phyloP scores from a whole-genome alignment of 2,888 invertebrate species.

The Papilio protenor region DNA sequence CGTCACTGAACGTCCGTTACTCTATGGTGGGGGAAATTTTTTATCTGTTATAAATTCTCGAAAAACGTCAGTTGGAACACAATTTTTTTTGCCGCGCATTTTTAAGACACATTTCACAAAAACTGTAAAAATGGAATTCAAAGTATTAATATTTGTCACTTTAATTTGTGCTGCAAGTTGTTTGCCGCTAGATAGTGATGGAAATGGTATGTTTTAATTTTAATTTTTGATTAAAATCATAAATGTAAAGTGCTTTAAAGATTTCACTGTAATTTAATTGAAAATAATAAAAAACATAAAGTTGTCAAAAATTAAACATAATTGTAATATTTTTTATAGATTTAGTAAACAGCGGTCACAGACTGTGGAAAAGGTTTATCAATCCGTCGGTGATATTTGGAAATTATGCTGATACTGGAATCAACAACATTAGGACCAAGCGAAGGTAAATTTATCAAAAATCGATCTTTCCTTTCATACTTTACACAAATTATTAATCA shows the following conservation, averaged over 20 bases:
- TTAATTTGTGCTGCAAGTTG: conserved; percentile 53
- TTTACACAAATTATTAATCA: too few relatives aligned
- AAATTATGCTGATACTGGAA: conserved; percentile 50
- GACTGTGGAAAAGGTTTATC: conserved; percentile 64
- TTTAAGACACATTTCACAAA: not conserved
- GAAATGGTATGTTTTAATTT: conserved; percentile 50
- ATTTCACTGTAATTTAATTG: too few relatives aligned
- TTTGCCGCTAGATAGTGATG: conserved; percentile 56
- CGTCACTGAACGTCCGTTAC: conserved; percentile 51
- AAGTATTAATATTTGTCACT: conserved; percentile 54
- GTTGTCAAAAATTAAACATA: not conserved
- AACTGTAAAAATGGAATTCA: conserved; percentile 43
- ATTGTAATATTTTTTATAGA: conserved; percentile 35
- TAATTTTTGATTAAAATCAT: not conserved
- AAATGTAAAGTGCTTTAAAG: not conserved
- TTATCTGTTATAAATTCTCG: conserved; percentile 43
- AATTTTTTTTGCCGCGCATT: conserved; percentile 8
- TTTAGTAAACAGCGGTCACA: conserved; percentile 49
- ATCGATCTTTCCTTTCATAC: not conserved
- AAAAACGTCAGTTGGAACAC: not conserved
- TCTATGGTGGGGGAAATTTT: conserved; percentile 43
- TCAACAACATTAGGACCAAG: conserved; percentile 66
- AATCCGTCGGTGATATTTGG: conserved; percentile 64
- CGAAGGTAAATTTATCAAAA: conserved; percentile 59
- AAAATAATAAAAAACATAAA: not conserved